Evolutionary conservation across 1,140 invertebrate genomes (phyloP).

Genomic region (Eupristina koningsbergeri): DNA sequence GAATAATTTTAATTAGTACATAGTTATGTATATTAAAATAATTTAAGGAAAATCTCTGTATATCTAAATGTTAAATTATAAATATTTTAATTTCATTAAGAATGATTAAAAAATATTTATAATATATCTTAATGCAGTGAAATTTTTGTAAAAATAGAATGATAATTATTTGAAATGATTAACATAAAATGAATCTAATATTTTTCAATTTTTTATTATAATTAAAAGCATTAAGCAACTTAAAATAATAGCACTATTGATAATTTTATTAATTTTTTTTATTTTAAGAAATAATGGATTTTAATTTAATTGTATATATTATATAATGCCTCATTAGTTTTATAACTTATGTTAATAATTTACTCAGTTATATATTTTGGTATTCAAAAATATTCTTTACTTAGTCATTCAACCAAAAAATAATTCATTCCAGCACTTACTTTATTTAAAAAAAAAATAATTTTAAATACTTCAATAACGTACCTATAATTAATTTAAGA

Average conservation of each 20-base stretch:
- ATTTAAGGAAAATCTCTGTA: not conserved
- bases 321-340: constrained; percentile 39
- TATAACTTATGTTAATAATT: not conserved
- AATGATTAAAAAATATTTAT: not conserved
- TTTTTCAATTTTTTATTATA: not conserved
- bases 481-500: not conserved
- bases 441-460: not conserved
- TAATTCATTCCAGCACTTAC: constrained; percentile 13
- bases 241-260: not conserved
- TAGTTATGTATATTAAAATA: constrained; percentile 1
- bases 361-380: constrained; percentile 12
- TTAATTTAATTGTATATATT: constrained; percentile 32
- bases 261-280: too few species aligned
- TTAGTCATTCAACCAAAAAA: constrained; percentile 5
- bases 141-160: not conserved
- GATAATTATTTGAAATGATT: not conserved
- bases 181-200: not conserved
- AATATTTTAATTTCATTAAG: not conserved
- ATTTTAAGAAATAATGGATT: constrained; percentile 14
- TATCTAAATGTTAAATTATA: not conserved
- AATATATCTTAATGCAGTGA: not conserved
- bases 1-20: not conserved
- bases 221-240: not conserved
- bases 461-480: not conserved
- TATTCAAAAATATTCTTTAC: constrained; percentile 31